Evolutionary conservation across 1,140 invertebrate genomes (phyloP), one percentile per base, ranked within the genome.

Genomic region (Agraylea sexmaculata): DNA sequence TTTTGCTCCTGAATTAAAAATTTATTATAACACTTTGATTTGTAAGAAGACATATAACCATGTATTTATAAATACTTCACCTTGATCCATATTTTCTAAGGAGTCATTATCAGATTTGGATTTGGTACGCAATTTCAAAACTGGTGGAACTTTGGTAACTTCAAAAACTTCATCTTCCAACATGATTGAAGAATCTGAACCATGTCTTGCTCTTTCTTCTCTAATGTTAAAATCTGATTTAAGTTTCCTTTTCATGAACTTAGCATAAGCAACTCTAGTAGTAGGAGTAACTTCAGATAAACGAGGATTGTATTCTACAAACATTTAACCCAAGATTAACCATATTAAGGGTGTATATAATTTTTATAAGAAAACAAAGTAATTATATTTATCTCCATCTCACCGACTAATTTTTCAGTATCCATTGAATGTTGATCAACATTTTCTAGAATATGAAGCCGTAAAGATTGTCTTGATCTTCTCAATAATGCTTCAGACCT

Each of bases 221-320:
- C 57, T 50, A 5, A 63, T 56, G 0, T 57, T 59, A 49, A 59
- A 63, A 47, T 80, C 73, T 8, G 67, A 60, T 37, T 72, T 71
- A 23, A 78, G 68, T 47, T 76, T 74, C 36, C 66, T 76, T 25
- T 78, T 73, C 74, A 87, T 87, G 53, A 88, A 88, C 57, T 87
- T 87, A 19, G 83, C 83, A 49, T 87, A 87, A 2, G 85, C 85
- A 12, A 87, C 72, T 50, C 83, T 67, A 1, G 83, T 83, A 1
- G 75, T 75, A 3, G 79, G 77, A 1, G 82, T 74, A 0, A 86
- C 75, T 5, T 73, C 73, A 4, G 74, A 73, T 23, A 87, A 58
- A 53, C 80, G 81, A 0, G 85, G 85, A 69, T 87, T 88, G 54
- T 80, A 87, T 54, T 84, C 80, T 76, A 49, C 8, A 45, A 36